Percentiles rank a stretch among this genome's conserved stretches.
These are phyloP conservation scores for Rugalucina vietnamica DNA, from an alignment of 2,888 invertebrate genomes.

Conservation along the genomic window DNA sequence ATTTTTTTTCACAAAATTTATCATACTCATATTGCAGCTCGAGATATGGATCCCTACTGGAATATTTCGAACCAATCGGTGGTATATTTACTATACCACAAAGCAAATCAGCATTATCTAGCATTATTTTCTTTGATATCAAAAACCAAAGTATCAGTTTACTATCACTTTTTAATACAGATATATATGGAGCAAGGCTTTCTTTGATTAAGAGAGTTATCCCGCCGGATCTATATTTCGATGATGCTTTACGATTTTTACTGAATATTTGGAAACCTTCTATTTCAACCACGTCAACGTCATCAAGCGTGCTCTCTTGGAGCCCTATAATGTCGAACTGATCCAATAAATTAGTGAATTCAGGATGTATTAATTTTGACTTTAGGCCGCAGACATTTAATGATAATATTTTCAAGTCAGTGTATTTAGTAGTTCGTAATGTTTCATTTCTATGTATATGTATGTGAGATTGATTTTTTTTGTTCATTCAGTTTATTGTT, in stretches of 20 bases:
- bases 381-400: neutral
- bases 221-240: constrained; percentile 3
- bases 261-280: constrained; percentile 1
- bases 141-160: constrained; percentile 4
- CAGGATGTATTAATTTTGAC: neutral
- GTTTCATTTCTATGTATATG: too few relatives aligned
- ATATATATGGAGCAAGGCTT: neutral
- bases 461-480: too few relatives aligned
- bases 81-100: constrained; percentile 12
- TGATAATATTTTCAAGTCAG: neutral
- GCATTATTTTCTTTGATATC: neutral
- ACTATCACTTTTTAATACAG: neutral
- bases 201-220: constrained; percentile 1
- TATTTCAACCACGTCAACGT: neutral
- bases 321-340: neutral
- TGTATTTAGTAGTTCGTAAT: too few relatives aligned
- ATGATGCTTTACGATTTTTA: neutral
- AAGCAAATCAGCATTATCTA: neutral
- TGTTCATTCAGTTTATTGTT: too few relatives aligned
- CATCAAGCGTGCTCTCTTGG: constrained; percentile 14
- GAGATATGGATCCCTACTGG: neutral
- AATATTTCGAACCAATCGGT: constrained; percentile 5
- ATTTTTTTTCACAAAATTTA: neutral
- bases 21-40: constrained; percentile 8
- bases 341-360: neutral